A percentile compares a stretch with the other conserved stretches of the same genome.
Evolutionary conservation across 2,888 invertebrate genomes (phyloP).

Genomic region (Drepanosiphum platanoidis): DNA sequence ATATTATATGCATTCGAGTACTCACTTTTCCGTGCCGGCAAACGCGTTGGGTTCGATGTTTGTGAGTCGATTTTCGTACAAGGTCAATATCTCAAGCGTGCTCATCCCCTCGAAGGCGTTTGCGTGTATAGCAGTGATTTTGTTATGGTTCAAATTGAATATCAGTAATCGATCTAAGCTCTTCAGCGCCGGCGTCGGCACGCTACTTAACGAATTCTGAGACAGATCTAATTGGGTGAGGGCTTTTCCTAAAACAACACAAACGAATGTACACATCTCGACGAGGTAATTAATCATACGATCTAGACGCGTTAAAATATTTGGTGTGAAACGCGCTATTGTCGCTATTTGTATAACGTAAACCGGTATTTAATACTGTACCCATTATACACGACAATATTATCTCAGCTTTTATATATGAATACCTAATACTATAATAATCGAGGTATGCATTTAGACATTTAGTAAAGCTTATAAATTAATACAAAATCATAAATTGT

Average conservation of each 20-base stretch:
- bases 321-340: too few relatives aligned
- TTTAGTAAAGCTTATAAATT: too few relatives aligned
- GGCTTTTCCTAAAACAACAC: constrained; percentile 75
- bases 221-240: constrained; percentile 89
- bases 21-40: constrained; percentile 83
- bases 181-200: constrained; percentile 83
- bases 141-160: constrained; percentile 89
- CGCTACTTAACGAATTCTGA: constrained; percentile 81
- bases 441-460: too few relatives aligned
- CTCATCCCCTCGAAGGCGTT: constrained; percentile 88
- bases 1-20: neutral
- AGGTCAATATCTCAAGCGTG: constrained; percentile 84
- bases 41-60: constrained; percentile 85
- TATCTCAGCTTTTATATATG: too few relatives aligned
- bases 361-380: too few relatives aligned
- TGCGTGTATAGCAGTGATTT: constrained; percentile 80
- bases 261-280: neutral
- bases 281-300: too few relatives aligned
- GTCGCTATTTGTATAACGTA: too few relatives aligned
- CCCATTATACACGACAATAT: too few relatives aligned
- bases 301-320: too few relatives aligned
- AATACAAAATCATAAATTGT: too few relatives aligned
- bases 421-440: too few relatives aligned
- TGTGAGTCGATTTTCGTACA: constrained; percentile 87
- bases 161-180: constrained; percentile 85